These are phyloP conservation scores for Anolis carolinensis DNA, from an alignment of 2,113 vertebrate species.

Conservation along the genomic window DNA sequence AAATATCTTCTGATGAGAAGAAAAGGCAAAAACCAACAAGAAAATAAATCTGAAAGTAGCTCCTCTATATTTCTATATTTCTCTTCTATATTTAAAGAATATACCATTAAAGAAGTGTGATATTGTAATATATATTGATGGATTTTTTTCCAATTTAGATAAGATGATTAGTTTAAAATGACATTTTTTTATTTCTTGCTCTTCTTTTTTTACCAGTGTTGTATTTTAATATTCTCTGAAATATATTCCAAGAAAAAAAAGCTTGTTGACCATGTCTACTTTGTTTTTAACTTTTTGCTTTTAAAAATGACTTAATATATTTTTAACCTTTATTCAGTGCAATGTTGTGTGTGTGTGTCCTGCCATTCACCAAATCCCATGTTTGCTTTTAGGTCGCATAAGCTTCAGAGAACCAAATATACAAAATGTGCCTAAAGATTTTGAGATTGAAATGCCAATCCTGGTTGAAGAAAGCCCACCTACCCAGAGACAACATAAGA, in stretches of 20 bases:
- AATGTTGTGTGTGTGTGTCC: not conserved
- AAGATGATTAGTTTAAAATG: not conserved
- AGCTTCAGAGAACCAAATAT: constrained; percentile 95
- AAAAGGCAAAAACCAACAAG: too few relatives aligned
- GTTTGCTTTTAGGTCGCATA: constrained; percentile 84
- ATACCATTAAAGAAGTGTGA: not conserved
- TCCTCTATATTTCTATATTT: too few relatives aligned
- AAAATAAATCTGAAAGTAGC: too few relatives aligned
- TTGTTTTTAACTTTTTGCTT: not conserved
- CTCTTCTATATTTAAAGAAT: too few relatives aligned
- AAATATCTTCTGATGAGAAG: too few relatives aligned
- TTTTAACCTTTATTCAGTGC: not conserved
- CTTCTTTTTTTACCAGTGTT: too few relatives aligned
- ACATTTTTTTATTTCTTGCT: too few relatives aligned
- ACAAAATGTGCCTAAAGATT: constrained; percentile 96
- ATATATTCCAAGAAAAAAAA: not conserved
- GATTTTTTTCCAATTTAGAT: not conserved
- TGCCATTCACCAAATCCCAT: constrained; percentile 27
- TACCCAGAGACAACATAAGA: constrained; percentile 66
- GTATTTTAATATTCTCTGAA: not conserved
- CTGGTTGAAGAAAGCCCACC: constrained; percentile 86
- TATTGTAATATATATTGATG: not conserved
- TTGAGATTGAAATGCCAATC: constrained; percentile 91
- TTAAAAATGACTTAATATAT: not conserved
- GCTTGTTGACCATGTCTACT: rapidly evolving